phyloP scores from a whole-genome alignment of 2,113 vertebrate species.

The Peromyscus leucopus region DNA sequence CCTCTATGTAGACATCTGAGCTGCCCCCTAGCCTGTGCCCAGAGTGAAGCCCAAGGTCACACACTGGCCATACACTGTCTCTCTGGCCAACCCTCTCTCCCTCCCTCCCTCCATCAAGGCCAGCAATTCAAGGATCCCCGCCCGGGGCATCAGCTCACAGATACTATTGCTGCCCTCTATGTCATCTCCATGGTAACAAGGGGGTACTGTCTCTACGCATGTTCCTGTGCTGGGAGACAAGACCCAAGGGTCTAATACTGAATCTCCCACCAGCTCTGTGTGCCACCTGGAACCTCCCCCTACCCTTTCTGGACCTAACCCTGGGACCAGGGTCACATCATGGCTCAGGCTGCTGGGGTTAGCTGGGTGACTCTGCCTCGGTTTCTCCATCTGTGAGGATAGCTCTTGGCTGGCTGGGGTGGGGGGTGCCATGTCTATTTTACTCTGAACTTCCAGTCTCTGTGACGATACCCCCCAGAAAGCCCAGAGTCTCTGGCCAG shows the following conservation, averaged over 20 bases:
- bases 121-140: not conserved
- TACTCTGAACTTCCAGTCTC: not conserved
- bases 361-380: not conserved
- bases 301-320: not conserved
- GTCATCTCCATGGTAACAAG: not conserved
- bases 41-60: conserved; percentile 59
- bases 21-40: not conserved
- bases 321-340: not conserved
- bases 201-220: too few relatives aligned
- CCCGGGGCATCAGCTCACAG: fast-evolving
- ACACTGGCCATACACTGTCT: not conserved
- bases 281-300: not conserved
- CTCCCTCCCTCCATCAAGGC: not conserved
- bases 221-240: not conserved
- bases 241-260: not conserved
- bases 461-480: fast-evolving
- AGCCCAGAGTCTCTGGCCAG: not conserved
- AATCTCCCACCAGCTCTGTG: not conserved
- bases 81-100: not conserved
- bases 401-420: too few relatives aligned
- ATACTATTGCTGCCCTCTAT: fast-evolving
- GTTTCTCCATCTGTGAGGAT: not conserved
- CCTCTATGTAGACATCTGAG: conserved; percentile 47
- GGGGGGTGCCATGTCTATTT: not conserved
- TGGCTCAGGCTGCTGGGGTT: not conserved